phyloP scores from a whole-genome alignment of 2,888 invertebrate species.

The Acleris laterana region DNA sequence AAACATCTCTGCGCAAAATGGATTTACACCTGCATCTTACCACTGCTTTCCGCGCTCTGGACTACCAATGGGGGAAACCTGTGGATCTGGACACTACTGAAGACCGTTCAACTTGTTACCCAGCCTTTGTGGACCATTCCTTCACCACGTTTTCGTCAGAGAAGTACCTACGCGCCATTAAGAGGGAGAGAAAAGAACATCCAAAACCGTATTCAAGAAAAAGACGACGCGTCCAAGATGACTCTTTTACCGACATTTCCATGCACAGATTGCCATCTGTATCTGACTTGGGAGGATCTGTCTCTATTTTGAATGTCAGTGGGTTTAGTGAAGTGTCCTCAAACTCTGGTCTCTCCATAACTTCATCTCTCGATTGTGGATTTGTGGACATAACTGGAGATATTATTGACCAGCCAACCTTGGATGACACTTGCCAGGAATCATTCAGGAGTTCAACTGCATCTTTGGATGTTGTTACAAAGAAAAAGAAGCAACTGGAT shows the following conservation, averaged over 20 bases:
- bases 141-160: constrained; percentile 8
- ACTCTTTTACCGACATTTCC: constrained; percentile 2
- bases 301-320: neutral
- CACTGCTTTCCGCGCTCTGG: constrained; percentile 12
- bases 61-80: constrained; percentile 1
- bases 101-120: neutral
- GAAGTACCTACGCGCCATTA: constrained; percentile 2
- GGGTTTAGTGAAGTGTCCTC: neutral
- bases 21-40: constrained; percentile 28
- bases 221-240: neutral
- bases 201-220: constrained; percentile 3
- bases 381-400: neutral
- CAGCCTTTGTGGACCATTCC: constrained; percentile 2
- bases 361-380: constrained; percentile 1
- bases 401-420: neutral
- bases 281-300: constrained; percentile 2
- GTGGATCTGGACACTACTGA: constrained; percentile 1
- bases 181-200: neutral
- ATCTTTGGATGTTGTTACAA: neutral
- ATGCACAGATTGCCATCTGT: constrained; percentile 3
- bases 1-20: constrained; percentile 2
- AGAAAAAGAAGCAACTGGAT: constrained; percentile 3
- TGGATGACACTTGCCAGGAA: neutral
- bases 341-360: neutral
- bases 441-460: neutral